Conservation (phyloP, 2,113 vertebrate genomes). For the Garra rufa region DNA sequence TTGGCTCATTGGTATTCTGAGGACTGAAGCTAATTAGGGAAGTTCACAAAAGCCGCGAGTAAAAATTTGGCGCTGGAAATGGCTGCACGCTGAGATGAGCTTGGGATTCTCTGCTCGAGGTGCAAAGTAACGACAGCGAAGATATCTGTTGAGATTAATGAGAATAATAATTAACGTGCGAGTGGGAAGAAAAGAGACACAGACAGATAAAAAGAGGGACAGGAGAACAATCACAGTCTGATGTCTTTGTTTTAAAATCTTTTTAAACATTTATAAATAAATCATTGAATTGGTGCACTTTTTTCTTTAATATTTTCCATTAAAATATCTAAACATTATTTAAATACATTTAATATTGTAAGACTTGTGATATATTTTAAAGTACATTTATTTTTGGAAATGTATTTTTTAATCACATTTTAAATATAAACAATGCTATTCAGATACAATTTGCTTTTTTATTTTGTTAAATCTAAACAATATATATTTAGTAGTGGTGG, state of each 20-base stretch:
- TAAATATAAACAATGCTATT: too few species aligned
- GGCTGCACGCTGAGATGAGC: not conserved
- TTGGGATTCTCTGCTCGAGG: conserved; percentile 11
- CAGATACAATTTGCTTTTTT: too few species aligned
- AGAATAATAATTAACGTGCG: not conserved
- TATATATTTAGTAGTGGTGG: too few species aligned
- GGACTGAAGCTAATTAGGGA: conserved; percentile 59
- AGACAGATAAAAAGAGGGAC: not conserved
- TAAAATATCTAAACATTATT: not conserved
- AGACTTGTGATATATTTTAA: too few species aligned
- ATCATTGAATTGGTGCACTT: not conserved
- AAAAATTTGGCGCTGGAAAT: not conserved
- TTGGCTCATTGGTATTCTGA: conserved; percentile 69
- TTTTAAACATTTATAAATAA: not conserved
- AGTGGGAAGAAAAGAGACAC: not conserved
- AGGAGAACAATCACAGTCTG: not conserved
- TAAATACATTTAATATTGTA: not conserved
- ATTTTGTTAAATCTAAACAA: too few species aligned
- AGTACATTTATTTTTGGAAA: too few species aligned
- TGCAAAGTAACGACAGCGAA: not conserved
- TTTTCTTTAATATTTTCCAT: not conserved
- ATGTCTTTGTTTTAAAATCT: not conserved
- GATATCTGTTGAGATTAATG: not conserved
- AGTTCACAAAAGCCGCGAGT: conserved; percentile 48
- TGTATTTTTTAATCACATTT: too few species aligned